A percentile compares a stretch with the other conserved stretches of the same genome.
These are phyloP conservation scores for Drosophila aff. DNA, from an alignment of 1,140 invertebrate genomes.

Conservation along the genomic window DNA sequence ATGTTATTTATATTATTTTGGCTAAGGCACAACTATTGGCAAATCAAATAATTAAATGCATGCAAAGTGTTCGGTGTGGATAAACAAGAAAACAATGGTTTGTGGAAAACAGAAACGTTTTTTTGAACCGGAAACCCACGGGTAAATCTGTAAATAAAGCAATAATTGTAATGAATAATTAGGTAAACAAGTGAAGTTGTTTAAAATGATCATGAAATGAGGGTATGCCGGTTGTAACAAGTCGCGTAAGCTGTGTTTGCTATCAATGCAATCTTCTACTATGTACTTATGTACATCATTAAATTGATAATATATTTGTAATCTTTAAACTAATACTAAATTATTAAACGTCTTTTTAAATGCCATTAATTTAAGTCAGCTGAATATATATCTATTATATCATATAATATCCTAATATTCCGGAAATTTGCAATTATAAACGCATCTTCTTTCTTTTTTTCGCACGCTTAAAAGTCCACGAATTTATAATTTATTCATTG, in stretches of 20 bases:
- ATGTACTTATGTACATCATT: too few relatives aligned
- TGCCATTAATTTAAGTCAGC: too few relatives aligned
- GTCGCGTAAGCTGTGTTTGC: background rate
- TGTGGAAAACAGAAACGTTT: background rate
- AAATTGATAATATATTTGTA: background rate
- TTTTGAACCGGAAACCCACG: background rate
- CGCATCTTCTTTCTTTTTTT: conserved; percentile 3
- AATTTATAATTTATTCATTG: conserved; percentile 15
- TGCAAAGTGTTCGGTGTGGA: background rate
- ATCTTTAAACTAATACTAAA: too few relatives aligned
- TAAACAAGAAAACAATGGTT: background rate
- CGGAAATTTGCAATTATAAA: conserved; percentile 13
- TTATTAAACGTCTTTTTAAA: too few relatives aligned
- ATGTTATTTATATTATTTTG: conserved; percentile 36
- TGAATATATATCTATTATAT: background rate
- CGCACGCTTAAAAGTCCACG: background rate
- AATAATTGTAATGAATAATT: background rate
- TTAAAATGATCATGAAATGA: background rate
- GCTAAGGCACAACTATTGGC: conserved; percentile 12
- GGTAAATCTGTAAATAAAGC: background rate
- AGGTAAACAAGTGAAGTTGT: background rate
- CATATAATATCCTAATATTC: background rate
- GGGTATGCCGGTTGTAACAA: background rate
- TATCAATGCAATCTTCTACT: background rate
- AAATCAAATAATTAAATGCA: background rate